A percentile compares a stretch with the other conserved stretches of the same genome.
Conservation (phyloP, 1,140 invertebrate genomes). For the Cydia splendana region DNA sequence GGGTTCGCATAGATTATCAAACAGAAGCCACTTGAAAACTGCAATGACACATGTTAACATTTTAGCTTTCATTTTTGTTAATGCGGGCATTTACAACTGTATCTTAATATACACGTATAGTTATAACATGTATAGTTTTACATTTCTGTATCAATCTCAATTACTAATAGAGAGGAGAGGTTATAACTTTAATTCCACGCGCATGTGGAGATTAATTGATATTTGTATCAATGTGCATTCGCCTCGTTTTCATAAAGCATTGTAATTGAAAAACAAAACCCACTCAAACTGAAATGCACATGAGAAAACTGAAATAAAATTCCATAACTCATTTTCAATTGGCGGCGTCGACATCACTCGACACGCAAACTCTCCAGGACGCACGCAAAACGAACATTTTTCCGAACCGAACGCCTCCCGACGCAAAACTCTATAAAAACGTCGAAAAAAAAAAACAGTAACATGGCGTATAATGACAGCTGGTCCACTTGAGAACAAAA, state of each 20-base stretch:
- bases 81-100: slow-evolving; percentile 17
- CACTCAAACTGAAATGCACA: slow-evolving; percentile 51
- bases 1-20: slow-evolving; percentile 74
- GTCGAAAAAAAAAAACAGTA: slow-evolving; percentile 80
- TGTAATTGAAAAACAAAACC: slow-evolving; percentile 53
- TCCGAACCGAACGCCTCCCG: slow-evolving; percentile 75
- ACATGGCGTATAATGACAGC: slow-evolving; percentile 81
- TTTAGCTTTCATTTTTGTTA: slow-evolving; percentile 46
- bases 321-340: slow-evolving; percentile 73
- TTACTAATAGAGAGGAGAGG: slow-evolving; percentile 5
- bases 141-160: neutral
- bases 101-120: neutral
- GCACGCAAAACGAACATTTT: slow-evolving; percentile 80
- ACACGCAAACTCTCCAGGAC: slow-evolving; percentile 73
- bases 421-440: slow-evolving; percentile 79
- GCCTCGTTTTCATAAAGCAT: slow-evolving; percentile 38
- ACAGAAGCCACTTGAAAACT: slow-evolving; percentile 77
- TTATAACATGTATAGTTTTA: neutral
- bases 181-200: slow-evolving; percentile 22
- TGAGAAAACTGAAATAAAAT: slow-evolving; percentile 62
- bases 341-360: slow-evolving; percentile 62
- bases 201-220: slow-evolving; percentile 14
- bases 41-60: slow-evolving; percentile 77
- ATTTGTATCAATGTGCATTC: slow-evolving; percentile 5
- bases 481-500: slow-evolving; percentile 81